These are phyloP conservation scores for Euzophera pinguis DNA, from an alignment of 2,888 invertebrate genomes.

Conservation along the genomic window DNA sequence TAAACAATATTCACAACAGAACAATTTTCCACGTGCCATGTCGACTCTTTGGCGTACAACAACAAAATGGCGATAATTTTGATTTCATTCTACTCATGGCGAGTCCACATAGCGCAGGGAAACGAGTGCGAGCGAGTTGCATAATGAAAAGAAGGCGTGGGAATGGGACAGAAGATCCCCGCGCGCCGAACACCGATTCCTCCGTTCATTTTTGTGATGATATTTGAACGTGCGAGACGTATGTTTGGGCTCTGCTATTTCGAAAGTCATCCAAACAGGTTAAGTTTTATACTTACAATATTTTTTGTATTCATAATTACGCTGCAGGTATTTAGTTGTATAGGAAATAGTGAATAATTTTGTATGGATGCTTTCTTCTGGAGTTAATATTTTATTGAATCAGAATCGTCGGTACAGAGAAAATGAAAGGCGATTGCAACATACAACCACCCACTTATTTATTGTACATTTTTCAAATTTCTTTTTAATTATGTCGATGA, in stretches of 20 bases:
- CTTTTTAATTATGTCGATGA: too few species aligned
- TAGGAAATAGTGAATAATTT: too few species aligned
- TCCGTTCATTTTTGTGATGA: neutral
- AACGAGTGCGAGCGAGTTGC: slow-evolving; percentile 3
- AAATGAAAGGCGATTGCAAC: too few species aligned
- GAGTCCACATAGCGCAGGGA: slow-evolving; percentile 6
- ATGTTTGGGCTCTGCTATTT: neutral
- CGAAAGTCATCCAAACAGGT: too few species aligned
- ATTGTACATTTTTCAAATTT: too few species aligned
- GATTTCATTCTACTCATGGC: slow-evolving; percentile 1
- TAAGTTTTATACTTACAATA: too few species aligned
- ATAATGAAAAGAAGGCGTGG: neutral
- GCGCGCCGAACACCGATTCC: neutral
- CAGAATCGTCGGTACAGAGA: too few species aligned
- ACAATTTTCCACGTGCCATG: slow-evolving; percentile 1
- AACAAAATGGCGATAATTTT: slow-evolving; percentile 12
- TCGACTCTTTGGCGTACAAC: neutral
- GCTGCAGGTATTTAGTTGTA: too few species aligned
- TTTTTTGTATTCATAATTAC: too few species aligned
- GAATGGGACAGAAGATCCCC: neutral
- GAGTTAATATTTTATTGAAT: too few species aligned
- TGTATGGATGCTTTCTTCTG: too few species aligned
- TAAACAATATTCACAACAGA: slow-evolving; percentile 2
- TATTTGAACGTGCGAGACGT: neutral
- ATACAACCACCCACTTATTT: too few species aligned